Percentiles rank a stretch among this genome's conserved stretches.
These are phyloP conservation scores for Oxyura jamaicensis DNA, from an alignment of 2,113 vertebrate species.

Conservation along the genomic window DNA sequence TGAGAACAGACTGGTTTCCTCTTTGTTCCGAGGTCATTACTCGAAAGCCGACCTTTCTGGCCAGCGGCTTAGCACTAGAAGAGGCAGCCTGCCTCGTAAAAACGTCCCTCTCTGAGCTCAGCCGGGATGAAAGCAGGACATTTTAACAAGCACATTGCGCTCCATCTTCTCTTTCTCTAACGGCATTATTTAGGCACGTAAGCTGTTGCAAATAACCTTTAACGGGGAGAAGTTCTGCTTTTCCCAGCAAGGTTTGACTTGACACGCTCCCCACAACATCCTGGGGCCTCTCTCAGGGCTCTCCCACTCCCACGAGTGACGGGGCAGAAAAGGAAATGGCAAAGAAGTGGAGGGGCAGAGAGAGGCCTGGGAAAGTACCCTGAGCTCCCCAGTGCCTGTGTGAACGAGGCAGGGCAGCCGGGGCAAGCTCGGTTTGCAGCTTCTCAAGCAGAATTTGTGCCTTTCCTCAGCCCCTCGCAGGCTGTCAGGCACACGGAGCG, in stretches of 20 bases:
- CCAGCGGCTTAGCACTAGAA: neutral
- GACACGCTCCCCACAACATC: neutral
- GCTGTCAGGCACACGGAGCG: neutral
- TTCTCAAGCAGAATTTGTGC: neutral
- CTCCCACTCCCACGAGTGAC: fast-evolving
- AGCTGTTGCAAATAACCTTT: neutral
- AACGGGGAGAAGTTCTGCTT: neutral
- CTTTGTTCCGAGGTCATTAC: fast-evolving
- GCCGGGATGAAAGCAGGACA: neutral
- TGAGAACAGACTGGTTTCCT: neutral
- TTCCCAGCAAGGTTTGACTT: neutral
- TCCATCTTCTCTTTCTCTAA: neutral
- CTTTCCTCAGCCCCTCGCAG: neutral
- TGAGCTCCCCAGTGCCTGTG: fast-evolving
- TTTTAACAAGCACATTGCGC: fast-evolving
- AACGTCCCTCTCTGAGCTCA: neutral
- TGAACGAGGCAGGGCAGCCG: neutral
- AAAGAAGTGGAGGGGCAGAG: fast-evolving
- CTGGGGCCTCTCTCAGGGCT: neutral
- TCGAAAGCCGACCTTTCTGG: neutral
- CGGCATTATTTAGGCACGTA: neutral
- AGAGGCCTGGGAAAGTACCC: neutral
- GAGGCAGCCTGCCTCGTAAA: neutral
- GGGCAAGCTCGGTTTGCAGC: neutral
- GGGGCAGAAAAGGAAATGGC: neutral